These are phyloP conservation scores for Scalopus aquaticus DNA, from an alignment of 2,113 vertebrate genomes.

Conservation along the genomic window DNA sequence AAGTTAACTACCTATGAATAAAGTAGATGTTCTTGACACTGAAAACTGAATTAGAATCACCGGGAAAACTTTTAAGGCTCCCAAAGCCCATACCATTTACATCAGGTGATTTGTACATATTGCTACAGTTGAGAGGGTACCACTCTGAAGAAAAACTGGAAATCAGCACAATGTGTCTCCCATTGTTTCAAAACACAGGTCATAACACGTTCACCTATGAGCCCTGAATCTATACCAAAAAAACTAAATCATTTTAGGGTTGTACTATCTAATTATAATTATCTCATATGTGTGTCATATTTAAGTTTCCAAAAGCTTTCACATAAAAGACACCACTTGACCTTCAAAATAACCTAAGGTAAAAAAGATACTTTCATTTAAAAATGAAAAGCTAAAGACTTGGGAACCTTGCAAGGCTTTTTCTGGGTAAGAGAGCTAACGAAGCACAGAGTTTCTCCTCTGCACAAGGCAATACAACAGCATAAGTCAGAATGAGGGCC, in stretches of 20 bases:
- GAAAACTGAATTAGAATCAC: background rate
- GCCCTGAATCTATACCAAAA: background rate
- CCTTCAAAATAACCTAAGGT: background rate
- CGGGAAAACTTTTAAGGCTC: background rate
- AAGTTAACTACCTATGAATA: background rate
- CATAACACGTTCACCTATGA: background rate
- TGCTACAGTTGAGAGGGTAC: background rate
- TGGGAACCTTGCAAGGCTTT: background rate
- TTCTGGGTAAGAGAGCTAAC: background rate
- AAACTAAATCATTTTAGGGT: background rate
- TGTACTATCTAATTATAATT: background rate
- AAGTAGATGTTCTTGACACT: background rate
- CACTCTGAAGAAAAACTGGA: background rate
- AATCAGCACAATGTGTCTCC: background rate
- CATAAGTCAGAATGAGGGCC: accelerated
- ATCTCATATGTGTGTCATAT: background rate
- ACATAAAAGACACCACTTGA: background rate
- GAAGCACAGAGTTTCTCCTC: background rate
- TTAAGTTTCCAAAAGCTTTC: background rate
- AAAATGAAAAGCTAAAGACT: constrained; percentile 1
- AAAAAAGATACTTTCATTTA: background rate
- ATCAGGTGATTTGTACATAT: background rate
- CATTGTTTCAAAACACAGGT: background rate
- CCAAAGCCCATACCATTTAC: accelerated
- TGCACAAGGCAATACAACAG: background rate